Percentiles rank a stretch among this genome's conserved stretches.
phyloP scores from a whole-genome alignment of 2,113 vertebrate genomes.

The Saimiri boliviensis region DNA sequence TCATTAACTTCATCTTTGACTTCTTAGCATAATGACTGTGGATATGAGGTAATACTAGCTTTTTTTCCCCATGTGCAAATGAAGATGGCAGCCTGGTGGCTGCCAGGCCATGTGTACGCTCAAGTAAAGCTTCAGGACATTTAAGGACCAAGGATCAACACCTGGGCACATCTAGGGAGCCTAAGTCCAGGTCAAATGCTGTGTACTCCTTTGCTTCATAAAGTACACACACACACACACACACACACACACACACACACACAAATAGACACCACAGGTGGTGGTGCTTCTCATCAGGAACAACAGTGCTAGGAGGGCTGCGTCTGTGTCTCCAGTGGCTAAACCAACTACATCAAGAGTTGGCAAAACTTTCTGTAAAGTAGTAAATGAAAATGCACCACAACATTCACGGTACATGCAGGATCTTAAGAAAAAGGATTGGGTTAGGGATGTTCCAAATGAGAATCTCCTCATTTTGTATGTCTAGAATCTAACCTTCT shows the following conservation, averaged over 20 bases:
- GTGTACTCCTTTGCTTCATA: not conserved
- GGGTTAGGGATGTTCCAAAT: not conserved
- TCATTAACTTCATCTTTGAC: not conserved
- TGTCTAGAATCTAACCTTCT: not conserved
- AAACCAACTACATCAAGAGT: not conserved
- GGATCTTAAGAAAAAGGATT: not conserved
- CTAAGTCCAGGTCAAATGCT: not conserved
- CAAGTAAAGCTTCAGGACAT: slow-evolving; percentile 32
- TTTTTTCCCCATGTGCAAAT: not conserved
- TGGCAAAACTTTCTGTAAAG: not conserved
- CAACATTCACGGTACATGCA: not conserved
- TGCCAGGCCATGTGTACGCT: not conserved
- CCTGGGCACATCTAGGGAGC: not conserved
- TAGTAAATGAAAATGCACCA: not conserved
- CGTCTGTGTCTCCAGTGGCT: not conserved
- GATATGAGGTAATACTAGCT: not conserved
- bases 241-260: too few relatives aligned
- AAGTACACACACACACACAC: too few relatives aligned
- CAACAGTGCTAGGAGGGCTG: not conserved
- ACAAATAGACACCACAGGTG: not conserved
- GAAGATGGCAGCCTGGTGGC: not conserved
- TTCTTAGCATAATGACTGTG: not conserved
- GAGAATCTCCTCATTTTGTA: not conserved
- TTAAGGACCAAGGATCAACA: not conserved
- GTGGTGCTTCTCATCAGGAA: not conserved